Evolutionary conservation across 2,888 invertebrate species (phyloP), one percentile per base, ranked within the genome.

Genomic region (Phalera bucephala): DNA sequence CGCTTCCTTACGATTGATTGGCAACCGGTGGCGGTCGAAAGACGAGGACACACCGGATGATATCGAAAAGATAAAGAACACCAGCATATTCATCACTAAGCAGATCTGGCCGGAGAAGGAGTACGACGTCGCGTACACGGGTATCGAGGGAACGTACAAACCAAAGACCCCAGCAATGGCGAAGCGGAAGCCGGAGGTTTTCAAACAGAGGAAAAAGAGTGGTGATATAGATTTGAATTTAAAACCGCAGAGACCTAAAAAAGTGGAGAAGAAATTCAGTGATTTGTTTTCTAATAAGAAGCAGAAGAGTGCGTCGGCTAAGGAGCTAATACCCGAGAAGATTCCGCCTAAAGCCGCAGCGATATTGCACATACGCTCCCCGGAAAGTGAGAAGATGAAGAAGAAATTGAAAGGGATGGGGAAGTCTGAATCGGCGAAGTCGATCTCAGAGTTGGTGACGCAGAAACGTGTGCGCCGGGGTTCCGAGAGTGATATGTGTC

Each of bases 1-100:
- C 61, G 92, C 93, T 54, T 94, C 94, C 53, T 80, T 94, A 54
- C 91, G 94, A 52, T 77, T 93, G 71, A 92, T 94, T 41, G 91
- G 93, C 43, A 90, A 91, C 61, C 92, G 92, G 72, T 91, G 92
- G 84, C 90, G 91, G 57, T 77, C 85, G 29, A 87, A 85, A 45
- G 88, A 86, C 54, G 88, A 85, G 31, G 80, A 80, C 37, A 48
- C 74, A 7, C 45, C 71, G 19, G 81, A 80, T 21, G 75, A 82
- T 26, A 63, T 78, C 13, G 77, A 83, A 22, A 66, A 72, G 21
- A 67, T 81, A 45, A 84, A 84, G 54, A 75, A 69, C 34, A 85
- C 72, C 61, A 80, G 76, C 45, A 77, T 86, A 22, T 66, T 84
- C 11, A 81, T 84, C 47, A 51, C 80, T 1, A 78, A 80, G 23